Base-by-base conservation (phyloP, 2,113 vertebrate species). In the Rhegmatorhina hoffmannsi region DNA sequence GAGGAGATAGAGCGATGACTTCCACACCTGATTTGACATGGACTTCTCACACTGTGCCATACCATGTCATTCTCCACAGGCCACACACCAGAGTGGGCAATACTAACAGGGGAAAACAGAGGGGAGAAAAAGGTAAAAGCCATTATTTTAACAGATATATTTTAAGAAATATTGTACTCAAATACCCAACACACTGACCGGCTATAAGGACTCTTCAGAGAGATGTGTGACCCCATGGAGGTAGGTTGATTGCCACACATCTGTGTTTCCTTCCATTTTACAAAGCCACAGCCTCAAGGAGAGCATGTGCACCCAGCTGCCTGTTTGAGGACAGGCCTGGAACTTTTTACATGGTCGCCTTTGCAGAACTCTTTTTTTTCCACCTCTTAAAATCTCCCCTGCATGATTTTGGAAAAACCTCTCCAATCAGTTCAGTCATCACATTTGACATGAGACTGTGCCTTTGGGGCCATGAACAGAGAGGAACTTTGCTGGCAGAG, bases 1-100 rank as follows among this genome's bases (percentile, higher is more conserved):
- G 23, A 43, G 31, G n/a, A 26, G 0, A 0, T 13, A 7, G 17
- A 59, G n/a, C 0, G 0, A n/a, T 29, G 53, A 7, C 13, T 72
- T 60, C 12, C 2, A 47, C 7, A 1, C 11, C 34, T 23, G 23
- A 7, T 25, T 82, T 9, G 4, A 36, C 2, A 1, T 16, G 64
- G 17, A 47, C 26, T 40, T 47, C 6, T 19, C 26, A 11, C 17
- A 4, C 17, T n/a, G 34, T 20, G 20, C 29, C 4, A 5, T 38
- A 46, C 49, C 2, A 1, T 11, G 3, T 25, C 2, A 1, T 13
- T 9, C 23, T 50, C 49, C 49, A 9, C 4, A 5, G 3, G 19
- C 14, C 18, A 11, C 13, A 0, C 2, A 4, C 13, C 9, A 1
- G 24, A 36, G 16, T 0, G 4, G 31, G 7, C 59, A 64, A 17